Base-by-base conservation (phyloP, 2,888 invertebrate species). In the Drosophila silvestris region DNA sequence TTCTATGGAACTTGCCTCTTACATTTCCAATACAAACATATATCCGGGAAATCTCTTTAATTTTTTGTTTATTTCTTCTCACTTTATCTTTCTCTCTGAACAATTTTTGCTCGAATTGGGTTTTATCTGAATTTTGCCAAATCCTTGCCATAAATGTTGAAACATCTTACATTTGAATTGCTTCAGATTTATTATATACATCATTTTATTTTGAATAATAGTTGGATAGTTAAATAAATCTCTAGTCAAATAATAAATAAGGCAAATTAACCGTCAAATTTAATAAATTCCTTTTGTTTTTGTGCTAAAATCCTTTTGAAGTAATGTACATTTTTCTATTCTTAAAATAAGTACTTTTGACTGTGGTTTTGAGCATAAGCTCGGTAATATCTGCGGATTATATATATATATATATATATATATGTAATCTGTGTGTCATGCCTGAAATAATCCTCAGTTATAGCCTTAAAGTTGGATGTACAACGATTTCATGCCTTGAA, bases 381-480 rank as follows among this genome's bases (percentile, higher is more conserved):
- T 10, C 0, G 22, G 5, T 22, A 44, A 44, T 12, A 44, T 44
- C 22, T 22, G 44, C n/a, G 41, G n/a, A 41, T 22, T 28, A 16
- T 37, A 37, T 37, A 37, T 16, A 37, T 30, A 30, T 30, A 28
- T 4, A 28, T 28, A 30, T 30, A 30, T 30, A 30, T 30, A 30
- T 30, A 7, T 22, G 10, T 14, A 44, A 44, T 44, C 44, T 44
- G 12, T 12, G 41, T 3, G 22, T 16, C 16, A 14, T 14, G 14
- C 14, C 4, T 16, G 9, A 2, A 26, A 9, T 47, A 26, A 47
- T 26, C 16, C 16, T 9, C 28, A 28, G 5, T 26, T 26, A 26
- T 26, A 39, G 56, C 52, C 54, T 73, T 53, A 68, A 78, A 62
- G 52, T 52, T 57, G 39, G 9, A 10, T 59, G 37, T 39, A 26